phyloP scores from a whole-genome alignment of 2,797 vertebrate genomes.

The Mycteria americana region DNA sequence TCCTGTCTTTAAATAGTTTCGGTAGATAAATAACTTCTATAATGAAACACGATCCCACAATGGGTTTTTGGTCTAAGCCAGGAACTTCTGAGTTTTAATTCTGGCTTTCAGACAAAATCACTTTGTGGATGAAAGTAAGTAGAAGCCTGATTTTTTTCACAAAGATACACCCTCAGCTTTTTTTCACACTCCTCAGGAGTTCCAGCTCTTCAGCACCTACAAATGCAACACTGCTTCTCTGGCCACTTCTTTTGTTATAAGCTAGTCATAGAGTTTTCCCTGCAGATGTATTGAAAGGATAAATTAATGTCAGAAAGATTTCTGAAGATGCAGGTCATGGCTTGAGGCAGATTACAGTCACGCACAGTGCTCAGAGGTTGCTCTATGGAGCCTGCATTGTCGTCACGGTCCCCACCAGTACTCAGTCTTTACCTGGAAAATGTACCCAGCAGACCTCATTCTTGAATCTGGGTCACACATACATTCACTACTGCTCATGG shows the following conservation, averaged over 20 bases:
- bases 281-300: background rate
- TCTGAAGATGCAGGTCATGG: background rate
- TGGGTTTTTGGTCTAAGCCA: conserved; percentile 28
- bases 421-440: background rate
- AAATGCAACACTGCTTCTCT: background rate
- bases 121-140: background rate
- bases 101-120: conserved; percentile 26
- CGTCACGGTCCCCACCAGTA: background rate
- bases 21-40: conserved; percentile 46
- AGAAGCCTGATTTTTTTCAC: background rate
- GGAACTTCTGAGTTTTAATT: conserved; percentile 17
- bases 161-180: background rate
- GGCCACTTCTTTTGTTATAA: background rate
- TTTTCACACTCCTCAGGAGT: background rate
- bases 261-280: background rate
- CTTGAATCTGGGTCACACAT: background rate
- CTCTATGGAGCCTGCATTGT: background rate
- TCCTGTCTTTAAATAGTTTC: conserved; percentile 63
- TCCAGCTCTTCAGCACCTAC: background rate
- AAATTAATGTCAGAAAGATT: conserved; percentile 1
- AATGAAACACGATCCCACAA: conserved; percentile 38
- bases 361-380: background rate
- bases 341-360: background rate
- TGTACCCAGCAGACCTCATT: background rate
- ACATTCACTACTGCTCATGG: background rate